Evolutionary conservation across 2,797 vertebrate genomes (phyloP).

Genomic region (Amphiprion clarkii): DNA sequence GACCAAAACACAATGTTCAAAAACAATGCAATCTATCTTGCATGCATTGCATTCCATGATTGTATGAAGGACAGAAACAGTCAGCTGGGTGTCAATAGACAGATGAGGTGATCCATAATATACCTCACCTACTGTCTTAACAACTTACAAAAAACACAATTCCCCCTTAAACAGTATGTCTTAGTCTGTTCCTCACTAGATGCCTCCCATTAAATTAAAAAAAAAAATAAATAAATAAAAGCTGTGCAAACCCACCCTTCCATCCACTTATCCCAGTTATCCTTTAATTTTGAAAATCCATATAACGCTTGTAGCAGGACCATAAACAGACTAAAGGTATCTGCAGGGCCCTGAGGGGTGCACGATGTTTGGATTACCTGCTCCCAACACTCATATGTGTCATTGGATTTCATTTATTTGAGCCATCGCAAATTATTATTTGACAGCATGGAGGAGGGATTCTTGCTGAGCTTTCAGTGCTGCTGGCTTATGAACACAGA

Average conservation of each 20-base stretch:
- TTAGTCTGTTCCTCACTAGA: neutral
- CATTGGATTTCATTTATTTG: constrained; percentile 53
- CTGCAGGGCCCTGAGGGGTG: constrained; percentile 12
- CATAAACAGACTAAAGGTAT: constrained; percentile 29
- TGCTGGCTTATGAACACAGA: constrained; percentile 55
- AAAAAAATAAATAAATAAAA: neutral
- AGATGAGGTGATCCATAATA: neutral
- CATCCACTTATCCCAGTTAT: constrained; percentile 5
- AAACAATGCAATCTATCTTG: too few species aligned
- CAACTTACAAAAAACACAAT: neutral
- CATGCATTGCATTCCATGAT: too few species aligned
- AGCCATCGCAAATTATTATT: constrained; percentile 32
- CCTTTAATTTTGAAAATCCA: neutral
- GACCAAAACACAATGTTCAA: too few species aligned
- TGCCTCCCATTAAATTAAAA: neutral
- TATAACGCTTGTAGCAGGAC: neutral
- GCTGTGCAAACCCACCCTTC: neutral
- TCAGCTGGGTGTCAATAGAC: too few species aligned
- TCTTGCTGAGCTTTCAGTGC: constrained; percentile 69
- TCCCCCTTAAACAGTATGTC: neutral
- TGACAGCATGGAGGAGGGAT: constrained; percentile 8
- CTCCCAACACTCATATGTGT: constrained; percentile 10
- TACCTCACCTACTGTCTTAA: neutral
- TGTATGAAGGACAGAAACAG: too few species aligned
- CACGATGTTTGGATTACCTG: constrained; percentile 4